These are phyloP conservation scores for Odontomachus brunneus DNA, from an alignment of 1,140 invertebrate species.

Conservation along the genomic window DNA sequence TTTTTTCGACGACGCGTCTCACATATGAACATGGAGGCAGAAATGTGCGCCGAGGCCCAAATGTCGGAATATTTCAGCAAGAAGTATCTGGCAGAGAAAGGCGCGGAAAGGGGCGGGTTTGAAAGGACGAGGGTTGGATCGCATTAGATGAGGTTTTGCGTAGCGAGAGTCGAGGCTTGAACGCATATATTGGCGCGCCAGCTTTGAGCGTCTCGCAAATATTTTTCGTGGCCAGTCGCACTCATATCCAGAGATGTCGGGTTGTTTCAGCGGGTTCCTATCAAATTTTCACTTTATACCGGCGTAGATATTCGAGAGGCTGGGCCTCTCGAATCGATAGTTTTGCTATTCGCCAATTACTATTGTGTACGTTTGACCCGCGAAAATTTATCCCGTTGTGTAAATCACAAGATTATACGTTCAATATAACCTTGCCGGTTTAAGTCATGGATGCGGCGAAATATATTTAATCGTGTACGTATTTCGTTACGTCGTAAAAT, in stretches of 20 bases:
- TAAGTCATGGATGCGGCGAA: background rate
- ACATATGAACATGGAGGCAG: conserved; percentile 16
- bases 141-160: conserved; percentile 45
- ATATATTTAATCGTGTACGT: conserved; percentile 6
- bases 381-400: no score
- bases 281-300: background rate
- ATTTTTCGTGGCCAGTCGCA: conserved; percentile 55
- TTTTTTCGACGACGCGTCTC: conserved; percentile 23
- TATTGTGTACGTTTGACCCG: background rate
- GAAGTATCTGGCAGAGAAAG: conserved; percentile 4
- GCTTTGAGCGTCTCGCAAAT: conserved; percentile 62
- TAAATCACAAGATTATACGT: no score
- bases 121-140: conserved; percentile 47
- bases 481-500: background rate
- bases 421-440: no score
- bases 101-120: background rate
- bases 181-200: conserved; percentile 58
- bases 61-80: conserved; percentile 45
- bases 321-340: background rate
- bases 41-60: conserved; percentile 36
- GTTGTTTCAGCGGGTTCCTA: background rate
- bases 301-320: background rate
- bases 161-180: conserved; percentile 30
- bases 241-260: conserved; percentile 57
- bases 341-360: no score